Conservation (phyloP, 2,888 invertebrate genomes). For the Sipunculus nudus region DNA sequence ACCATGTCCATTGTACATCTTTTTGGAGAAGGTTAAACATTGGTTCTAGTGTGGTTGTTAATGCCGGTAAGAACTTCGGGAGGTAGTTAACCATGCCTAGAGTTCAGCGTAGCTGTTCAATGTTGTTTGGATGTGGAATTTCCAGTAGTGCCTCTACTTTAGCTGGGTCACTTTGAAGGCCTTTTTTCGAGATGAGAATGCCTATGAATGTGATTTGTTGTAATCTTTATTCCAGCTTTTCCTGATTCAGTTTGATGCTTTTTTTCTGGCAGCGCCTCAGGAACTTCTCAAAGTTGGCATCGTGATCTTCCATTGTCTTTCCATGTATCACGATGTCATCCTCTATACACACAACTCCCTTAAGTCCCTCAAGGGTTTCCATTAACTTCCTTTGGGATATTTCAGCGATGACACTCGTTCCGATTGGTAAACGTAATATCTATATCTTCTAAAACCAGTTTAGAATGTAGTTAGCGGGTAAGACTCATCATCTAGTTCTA, state of each 20-base stretch:
- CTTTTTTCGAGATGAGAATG: conserved; percentile 24
- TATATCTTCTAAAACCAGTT: conserved; percentile 27
- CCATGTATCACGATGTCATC: conserved; percentile 37
- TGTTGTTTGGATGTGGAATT: conserved; percentile 22
- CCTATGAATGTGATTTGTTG: conserved; percentile 20
- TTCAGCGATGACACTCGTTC: conserved; percentile 26
- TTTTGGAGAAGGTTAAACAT: conserved; percentile 27
- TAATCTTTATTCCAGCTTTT: too few species aligned
- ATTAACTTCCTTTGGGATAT: conserved; percentile 36
- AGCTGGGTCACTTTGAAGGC: conserved; percentile 31
- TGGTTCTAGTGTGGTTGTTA: conserved; percentile 21
- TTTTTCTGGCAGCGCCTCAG: conserved; percentile 28
- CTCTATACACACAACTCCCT: conserved; percentile 31
- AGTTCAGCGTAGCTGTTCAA: conserved; percentile 30
- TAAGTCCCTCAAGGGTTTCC: conserved; percentile 25
- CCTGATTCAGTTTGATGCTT: conserved; percentile 28
- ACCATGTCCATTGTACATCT: too few species aligned
- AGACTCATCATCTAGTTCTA: conserved; percentile 29
- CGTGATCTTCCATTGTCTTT: conserved; percentile 21
- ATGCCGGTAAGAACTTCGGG: conserved; percentile 24
- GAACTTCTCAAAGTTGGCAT: conserved; percentile 18
- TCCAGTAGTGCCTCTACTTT: conserved; percentile 32
- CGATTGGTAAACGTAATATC: conserved; percentile 36
- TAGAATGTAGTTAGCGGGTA: conserved; percentile 32
- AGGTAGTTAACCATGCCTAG: conserved; percentile 35